Conservation (phyloP, 2,113 vertebrate genomes). For the Atlantisia rogersi region DNA sequence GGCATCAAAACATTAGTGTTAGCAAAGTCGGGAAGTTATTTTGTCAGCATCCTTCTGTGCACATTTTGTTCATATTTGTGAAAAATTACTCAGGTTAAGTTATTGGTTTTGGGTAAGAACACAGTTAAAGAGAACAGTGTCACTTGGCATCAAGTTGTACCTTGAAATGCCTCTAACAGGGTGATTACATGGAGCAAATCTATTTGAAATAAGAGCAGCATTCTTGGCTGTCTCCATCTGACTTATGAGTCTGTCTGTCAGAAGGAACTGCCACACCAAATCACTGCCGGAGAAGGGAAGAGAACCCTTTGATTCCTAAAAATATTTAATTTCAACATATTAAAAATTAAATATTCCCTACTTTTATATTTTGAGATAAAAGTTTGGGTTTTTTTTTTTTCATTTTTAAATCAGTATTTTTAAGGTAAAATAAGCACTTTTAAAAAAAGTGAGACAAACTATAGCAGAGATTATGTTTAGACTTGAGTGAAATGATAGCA, state of each 20-base stretch:
- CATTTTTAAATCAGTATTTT: background rate
- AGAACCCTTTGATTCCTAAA: background rate
- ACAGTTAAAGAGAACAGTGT: background rate
- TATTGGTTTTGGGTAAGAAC: background rate
- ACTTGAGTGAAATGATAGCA: background rate
- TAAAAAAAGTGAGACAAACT: background rate
- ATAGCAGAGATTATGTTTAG: background rate
- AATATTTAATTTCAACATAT: background rate
- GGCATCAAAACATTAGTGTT: background rate
- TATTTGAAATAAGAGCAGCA: background rate
- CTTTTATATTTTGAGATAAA: background rate
- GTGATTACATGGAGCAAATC: background rate
- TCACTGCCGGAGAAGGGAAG: background rate
- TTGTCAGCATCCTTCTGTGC: background rate
- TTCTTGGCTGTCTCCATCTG: background rate
- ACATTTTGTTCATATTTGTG: background rate
- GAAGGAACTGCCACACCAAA: background rate
- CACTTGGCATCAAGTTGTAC: background rate
- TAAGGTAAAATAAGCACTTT: background rate
- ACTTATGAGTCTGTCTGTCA: background rate
- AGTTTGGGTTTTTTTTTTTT: background rate
- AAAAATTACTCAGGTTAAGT: background rate
- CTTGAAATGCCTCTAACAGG: background rate
- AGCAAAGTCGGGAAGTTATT: conserved; percentile 9
- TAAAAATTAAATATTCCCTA: background rate